Conservation (phyloP, 2,113 vertebrate species). For the Ammodramus savannarum region DNA sequence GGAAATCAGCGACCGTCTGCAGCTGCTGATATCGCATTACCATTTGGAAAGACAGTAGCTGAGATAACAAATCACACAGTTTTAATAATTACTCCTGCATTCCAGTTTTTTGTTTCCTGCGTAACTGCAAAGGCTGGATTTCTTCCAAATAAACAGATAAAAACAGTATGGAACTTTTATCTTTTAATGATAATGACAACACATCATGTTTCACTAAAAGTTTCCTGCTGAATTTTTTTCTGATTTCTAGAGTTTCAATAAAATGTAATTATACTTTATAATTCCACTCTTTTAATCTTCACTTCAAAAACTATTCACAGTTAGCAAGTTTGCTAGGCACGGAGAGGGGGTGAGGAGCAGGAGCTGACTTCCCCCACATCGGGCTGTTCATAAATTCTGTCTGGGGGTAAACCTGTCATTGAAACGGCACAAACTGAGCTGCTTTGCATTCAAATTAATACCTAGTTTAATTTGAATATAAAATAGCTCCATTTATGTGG, state of each 20-base stretch:
- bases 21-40: slow-evolving; percentile 87
- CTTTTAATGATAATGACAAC: slow-evolving; percentile 85
- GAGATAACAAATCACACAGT: slow-evolving; percentile 87
- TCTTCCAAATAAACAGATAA: slow-evolving; percentile 86
- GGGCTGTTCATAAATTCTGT: slow-evolving; percentile 59
- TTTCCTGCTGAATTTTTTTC: slow-evolving; percentile 80
- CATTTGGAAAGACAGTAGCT: slow-evolving; percentile 85
- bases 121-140: slow-evolving; percentile 81
- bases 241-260: slow-evolving; percentile 80
- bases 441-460: slow-evolving; percentile 83
- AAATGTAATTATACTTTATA: slow-evolving; percentile 86
- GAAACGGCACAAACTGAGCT: slow-evolving; percentile 70
- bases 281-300: slow-evolving; percentile 82
- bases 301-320: slow-evolving; percentile 76
- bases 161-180: slow-evolving; percentile 88
- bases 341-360: slow-evolving; percentile 47
- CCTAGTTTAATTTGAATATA: slow-evolving; percentile 81
- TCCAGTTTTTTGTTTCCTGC: slow-evolving; percentile 80
- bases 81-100: slow-evolving; percentile 87
- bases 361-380: slow-evolving; percentile 14
- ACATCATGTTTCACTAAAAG: slow-evolving; percentile 81
- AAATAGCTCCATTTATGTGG: slow-evolving; percentile 77
- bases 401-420: slow-evolving; percentile 74
- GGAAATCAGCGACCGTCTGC: slow-evolving; percentile 80
- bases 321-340: slow-evolving; percentile 68